Evolutionary conservation across 2,797 vertebrate species (phyloP), one percentile per base, ranked within the genome.

Genomic region (Sarcophilus harrisii): DNA sequence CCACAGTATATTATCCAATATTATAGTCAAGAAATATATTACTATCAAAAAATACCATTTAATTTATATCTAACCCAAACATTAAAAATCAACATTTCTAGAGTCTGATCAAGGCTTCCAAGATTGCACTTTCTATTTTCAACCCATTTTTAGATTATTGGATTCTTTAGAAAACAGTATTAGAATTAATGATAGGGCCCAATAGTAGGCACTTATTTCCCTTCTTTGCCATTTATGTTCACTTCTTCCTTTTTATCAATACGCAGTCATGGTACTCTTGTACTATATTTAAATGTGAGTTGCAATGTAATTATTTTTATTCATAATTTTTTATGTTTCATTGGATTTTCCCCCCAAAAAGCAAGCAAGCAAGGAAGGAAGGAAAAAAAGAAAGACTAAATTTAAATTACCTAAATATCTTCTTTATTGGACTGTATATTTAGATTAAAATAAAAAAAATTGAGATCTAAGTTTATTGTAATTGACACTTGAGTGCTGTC

Each of bases 401-500:
- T 21, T 94, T 38, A 90, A 91, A 38, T 91, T 89, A 32, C n/a
- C n/a, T 73, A 73, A 73, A n/a, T 5, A 66, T 66, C 9, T 73
- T 73, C n/a, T 73, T 38, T 73, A 38, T 21, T 5, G 38, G 38
- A 16, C 0, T n/a, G 0, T 73, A 9, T 21, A 73, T 14, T 21
- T 38, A 73, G 38, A 73, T 73, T 95, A 60, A 91, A 30, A 92
- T 28, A 92, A 2, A 95, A 92, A 91, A 90, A 54, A 24, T n/a
- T 66, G 73, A 94, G 94, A 95, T 62, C 58, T 14, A 91, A 94
- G 94, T 92, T 94, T 4, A 59, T 59, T 94, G 24, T 93, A 96
- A 92, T 94, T 91, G 90, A 2, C n/a, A 93, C 45, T 54, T 57
- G 10, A 60, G 93, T 91, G 9, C 45, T 62, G 81, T 87, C 59